phyloP scores from a whole-genome alignment of 2,888 invertebrate genomes.

The Noctua janthina region DNA sequence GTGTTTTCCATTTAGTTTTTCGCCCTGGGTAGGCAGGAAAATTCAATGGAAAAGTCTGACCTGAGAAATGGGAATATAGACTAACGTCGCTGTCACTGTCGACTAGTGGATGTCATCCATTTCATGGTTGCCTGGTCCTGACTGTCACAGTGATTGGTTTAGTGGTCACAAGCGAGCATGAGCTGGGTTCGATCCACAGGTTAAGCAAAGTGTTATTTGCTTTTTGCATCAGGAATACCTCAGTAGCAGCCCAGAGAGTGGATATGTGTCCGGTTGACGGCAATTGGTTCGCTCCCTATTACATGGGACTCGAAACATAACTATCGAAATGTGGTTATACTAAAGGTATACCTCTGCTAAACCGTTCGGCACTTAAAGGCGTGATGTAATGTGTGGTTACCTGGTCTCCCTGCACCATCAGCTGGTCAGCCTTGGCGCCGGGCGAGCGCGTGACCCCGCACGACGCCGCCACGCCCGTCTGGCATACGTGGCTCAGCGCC shows the following conservation, averaged over 20 bases:
- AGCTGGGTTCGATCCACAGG: neutral
- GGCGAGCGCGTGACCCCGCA: conserved; percentile 94
- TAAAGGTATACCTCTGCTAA: neutral
- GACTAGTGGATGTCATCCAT: neutral
- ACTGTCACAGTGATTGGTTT: neutral
- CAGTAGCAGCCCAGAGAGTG: neutral
- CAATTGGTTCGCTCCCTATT: neutral
- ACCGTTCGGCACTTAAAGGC: neutral
- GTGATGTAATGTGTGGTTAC: conserved; percentile 63
- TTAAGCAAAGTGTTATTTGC: neutral
- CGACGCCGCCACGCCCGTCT: conserved; percentile 96
- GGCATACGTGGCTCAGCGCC: conserved; percentile 95
- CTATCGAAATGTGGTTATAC: neutral
- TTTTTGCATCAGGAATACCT: neutral
- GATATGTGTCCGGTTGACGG: neutral
- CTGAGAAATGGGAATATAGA: neutral
- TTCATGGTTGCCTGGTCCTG: neutral
- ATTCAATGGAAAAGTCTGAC: neutral
- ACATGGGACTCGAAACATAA: neutral
- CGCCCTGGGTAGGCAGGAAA: too few species aligned
- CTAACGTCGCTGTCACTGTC: neutral
- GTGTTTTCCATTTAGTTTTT: too few species aligned
- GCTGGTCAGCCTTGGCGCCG: conserved; percentile 93
- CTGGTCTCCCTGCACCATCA: conserved; percentile 98
- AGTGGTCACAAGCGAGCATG: neutral